A percentile compares a stretch with the other conserved stretches of the same genome.
These are phyloP conservation scores for Ptychochromis oligacanthus DNA, from an alignment of 2,113 vertebrate genomes.

Conservation along the genomic window DNA sequence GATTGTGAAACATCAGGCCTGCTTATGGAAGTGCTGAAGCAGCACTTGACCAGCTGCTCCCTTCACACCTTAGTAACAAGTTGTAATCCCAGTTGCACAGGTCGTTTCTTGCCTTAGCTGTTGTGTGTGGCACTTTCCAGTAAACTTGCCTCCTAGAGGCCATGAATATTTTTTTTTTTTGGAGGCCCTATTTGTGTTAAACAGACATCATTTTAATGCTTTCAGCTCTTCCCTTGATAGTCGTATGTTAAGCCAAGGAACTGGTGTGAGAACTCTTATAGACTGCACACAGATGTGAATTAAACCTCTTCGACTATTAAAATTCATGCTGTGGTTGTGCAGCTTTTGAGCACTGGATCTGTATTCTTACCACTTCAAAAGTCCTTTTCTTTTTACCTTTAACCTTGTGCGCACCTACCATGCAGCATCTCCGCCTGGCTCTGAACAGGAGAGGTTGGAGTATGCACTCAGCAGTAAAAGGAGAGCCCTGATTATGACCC, in stretches of 20 bases:
- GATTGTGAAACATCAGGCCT: not conserved
- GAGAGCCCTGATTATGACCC: conserved; percentile 87
- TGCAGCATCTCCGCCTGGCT: conserved; percentile 89
- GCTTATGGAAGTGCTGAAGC: conserved; percentile 40
- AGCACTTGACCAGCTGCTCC: conserved; percentile 42
- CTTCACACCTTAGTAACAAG: conserved; percentile 39
- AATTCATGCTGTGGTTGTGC: not conserved
- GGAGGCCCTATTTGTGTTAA: not conserved
- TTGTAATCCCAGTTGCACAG: conserved; percentile 13
- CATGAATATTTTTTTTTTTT: not conserved
- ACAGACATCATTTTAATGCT: not conserved
- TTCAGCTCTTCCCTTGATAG: not conserved
- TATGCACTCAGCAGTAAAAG: conserved; percentile 91
- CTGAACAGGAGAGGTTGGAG: conserved; percentile 95
- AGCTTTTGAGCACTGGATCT: no score
- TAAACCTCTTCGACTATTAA: not conserved
- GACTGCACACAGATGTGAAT: not conserved
- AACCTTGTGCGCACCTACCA: conserved; percentile 87
- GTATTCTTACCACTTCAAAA: not conserved
- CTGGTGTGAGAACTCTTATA: no score
- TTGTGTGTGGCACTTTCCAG: not conserved
- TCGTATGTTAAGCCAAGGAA: no score
- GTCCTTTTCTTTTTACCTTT: conserved; percentile 48
- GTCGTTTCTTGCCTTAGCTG: conserved; percentile 28
- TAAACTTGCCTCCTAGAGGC: not conserved